Evolutionary conservation across 2,888 invertebrate genomes (phyloP).

Genomic region (Argyresthia albistria): DNA sequence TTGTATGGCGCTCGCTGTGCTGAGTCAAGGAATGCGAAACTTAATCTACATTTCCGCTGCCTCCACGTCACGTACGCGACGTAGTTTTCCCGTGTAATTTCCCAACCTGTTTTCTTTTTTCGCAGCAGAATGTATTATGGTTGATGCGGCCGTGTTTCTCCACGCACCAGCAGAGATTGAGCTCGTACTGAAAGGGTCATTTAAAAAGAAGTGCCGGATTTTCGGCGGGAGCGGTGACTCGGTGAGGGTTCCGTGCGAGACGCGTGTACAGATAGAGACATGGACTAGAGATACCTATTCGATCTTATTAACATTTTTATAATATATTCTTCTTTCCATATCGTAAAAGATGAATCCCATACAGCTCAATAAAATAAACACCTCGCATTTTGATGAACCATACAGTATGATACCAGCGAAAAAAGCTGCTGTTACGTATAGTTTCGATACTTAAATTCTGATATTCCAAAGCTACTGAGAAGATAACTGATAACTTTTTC

Average conservation of each 20-base stretch:
- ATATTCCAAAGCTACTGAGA: no score
- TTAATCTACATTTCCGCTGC: conserved; percentile 57
- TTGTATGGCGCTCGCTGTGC: conserved; percentile 13
- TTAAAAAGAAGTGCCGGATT: conserved; percentile 18
- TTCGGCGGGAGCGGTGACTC: background rate
- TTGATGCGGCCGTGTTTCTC: conserved; percentile 49
- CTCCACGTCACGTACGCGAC: conserved; percentile 42
- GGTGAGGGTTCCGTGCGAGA: background rate
- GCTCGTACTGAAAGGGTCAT: conserved; percentile 38
- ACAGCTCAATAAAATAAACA: no score
- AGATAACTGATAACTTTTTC: no score
- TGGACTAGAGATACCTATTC: no score
- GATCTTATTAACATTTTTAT: no score
- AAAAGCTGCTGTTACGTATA: no score
- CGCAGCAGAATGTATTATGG: conserved; percentile 34
- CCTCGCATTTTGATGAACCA: no score
- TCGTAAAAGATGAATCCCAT: no score
- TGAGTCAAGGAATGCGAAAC: conserved; percentile 28
- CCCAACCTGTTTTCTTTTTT: conserved; percentile 32
- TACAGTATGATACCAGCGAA: no score
- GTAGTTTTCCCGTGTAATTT: conserved; percentile 20
- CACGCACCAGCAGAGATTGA: conserved; percentile 45
- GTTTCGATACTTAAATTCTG: no score
- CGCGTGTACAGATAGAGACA: background rate
- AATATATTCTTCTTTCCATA: no score